A percentile compares a stretch with the other conserved stretches of the same genome.
Conservation (phyloP, 1,140 invertebrate genomes). For the Rhopalosiphum padi region DNA sequence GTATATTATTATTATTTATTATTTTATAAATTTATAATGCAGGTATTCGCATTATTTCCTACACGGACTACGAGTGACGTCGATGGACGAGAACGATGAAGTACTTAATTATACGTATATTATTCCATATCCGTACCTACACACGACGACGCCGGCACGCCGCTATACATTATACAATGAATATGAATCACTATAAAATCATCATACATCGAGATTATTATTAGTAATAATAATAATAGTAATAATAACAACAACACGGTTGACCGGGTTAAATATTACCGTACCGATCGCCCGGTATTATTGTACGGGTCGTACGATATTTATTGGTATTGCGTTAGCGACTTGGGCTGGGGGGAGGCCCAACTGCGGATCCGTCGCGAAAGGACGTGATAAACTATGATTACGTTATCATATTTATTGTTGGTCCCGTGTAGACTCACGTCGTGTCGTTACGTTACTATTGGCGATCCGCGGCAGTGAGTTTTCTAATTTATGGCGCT, state of each 20-base stretch:
- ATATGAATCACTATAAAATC: not conserved
- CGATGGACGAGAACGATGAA: not conserved
- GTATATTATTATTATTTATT: not conserved
- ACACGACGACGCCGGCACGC: not conserved
- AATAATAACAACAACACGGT: too few species aligned
- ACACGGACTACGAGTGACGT: not conserved
- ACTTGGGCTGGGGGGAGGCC: too few species aligned
- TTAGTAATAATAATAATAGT: not conserved
- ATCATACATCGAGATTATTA: not conserved
- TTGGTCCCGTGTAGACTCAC: not conserved
- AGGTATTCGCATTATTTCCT: not conserved
- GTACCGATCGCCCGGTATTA: too few species aligned
- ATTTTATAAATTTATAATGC: too few species aligned
- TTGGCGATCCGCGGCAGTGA: not conserved
- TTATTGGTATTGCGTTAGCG: not conserved
- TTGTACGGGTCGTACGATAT: not conserved
- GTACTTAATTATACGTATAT: not conserved
- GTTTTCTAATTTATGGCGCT: not conserved
- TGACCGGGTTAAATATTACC: not conserved
- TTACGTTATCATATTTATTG: conserved; percentile 20
- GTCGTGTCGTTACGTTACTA: conserved; percentile 15
- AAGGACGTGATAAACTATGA: not conserved
- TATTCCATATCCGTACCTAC: not conserved
- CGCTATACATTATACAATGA: too few species aligned
- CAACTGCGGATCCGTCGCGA: not conserved